These are phyloP conservation scores for Trichogramma evanescens DNA, from an alignment of 2,888 invertebrate species.

Conservation along the genomic window DNA sequence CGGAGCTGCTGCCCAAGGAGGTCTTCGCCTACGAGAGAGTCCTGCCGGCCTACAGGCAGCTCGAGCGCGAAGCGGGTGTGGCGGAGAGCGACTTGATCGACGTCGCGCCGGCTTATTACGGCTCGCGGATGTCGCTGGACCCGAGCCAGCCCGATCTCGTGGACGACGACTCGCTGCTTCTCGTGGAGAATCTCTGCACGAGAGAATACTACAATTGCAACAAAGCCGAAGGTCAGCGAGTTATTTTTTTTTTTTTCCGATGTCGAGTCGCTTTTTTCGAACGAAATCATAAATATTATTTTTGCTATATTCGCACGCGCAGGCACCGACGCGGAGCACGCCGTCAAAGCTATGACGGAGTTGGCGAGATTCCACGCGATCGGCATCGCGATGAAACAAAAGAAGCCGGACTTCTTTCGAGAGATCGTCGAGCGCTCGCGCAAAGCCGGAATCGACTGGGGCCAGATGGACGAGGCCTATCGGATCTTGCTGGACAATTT, in stretches of 20 bases:
- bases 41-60: slow-evolving; percentile 48
- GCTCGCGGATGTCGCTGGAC: slow-evolving; percentile 47
- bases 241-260: slow-evolving; percentile 32
- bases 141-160: slow-evolving; percentile 42
- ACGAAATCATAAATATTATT: slow-evolving; percentile 50
- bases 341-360: slow-evolving; percentile 47
- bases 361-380: slow-evolving; percentile 55
- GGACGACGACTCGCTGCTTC: slow-evolving; percentile 53
- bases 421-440: slow-evolving; percentile 31
- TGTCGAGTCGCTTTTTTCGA: slow-evolving; percentile 51
- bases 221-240: slow-evolving; percentile 44
- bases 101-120: slow-evolving; percentile 53
- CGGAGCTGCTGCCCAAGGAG: slow-evolving; percentile 54
- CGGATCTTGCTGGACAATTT: slow-evolving; percentile 21
- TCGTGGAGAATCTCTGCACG: slow-evolving; percentile 54
- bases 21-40: slow-evolving; percentile 51
- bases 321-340: slow-evolving; percentile 50
- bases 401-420: slow-evolving; percentile 37
- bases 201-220: slow-evolving; percentile 51
- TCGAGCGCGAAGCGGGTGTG: slow-evolving; percentile 43
- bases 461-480: slow-evolving; percentile 28
- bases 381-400: slow-evolving; percentile 51
- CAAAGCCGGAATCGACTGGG: slow-evolving; percentile 37
- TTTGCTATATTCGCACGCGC: not conserved
- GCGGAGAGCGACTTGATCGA: slow-evolving; percentile 39